Evolutionary conservation across 1,140 invertebrate species (phyloP), one percentile per base, ranked within the genome.

Genomic region (Drosophila serrata): DNA sequence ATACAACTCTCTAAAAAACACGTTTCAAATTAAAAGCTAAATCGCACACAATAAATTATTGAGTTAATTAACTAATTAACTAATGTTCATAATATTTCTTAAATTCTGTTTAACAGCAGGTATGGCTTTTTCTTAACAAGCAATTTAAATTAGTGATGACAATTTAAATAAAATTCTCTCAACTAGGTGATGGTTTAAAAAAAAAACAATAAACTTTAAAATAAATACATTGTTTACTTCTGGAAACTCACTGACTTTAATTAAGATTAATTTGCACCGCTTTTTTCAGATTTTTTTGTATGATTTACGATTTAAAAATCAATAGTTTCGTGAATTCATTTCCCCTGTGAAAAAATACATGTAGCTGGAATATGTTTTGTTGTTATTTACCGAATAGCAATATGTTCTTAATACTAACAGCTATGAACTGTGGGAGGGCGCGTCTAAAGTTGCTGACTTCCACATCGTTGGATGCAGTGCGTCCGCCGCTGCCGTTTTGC

Each of bases 341-440:
- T 76, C 60, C 46, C 65, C 40, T 43, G 11, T 37, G 4, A 31
- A 60, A 13, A 37, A 57, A n/a, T 15, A 43, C 24, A 19, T 37
- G 48, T 51, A 75, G 37, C 24, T 73, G 12, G n/a, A 40, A 6
- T 45, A 33, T 61, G 29, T 56, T 53, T 22, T 22, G 49, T 53
- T 70, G 58, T 86, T 87, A 92, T 81, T 92, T 92, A 93, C 92
- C 94, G 51, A 95, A 84, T 51, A 95, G 93, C 29, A 95, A 91
- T 68, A 95, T 91, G 93, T 95, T 95, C 90, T 95, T 95, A 31
- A 95, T 95, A 64, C 93, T 93, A 46, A 95, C 95, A 22, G 95
- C 95, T 64, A 94, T 90, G 78, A 94, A 94, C 92, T 95, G 95
- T 49, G 95, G 94, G 45, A 94, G 63, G 8, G 94, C 94, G 64